Base-by-base conservation (phyloP, 2,113 vertebrate genomes). In the Xerus inauris region DNA sequence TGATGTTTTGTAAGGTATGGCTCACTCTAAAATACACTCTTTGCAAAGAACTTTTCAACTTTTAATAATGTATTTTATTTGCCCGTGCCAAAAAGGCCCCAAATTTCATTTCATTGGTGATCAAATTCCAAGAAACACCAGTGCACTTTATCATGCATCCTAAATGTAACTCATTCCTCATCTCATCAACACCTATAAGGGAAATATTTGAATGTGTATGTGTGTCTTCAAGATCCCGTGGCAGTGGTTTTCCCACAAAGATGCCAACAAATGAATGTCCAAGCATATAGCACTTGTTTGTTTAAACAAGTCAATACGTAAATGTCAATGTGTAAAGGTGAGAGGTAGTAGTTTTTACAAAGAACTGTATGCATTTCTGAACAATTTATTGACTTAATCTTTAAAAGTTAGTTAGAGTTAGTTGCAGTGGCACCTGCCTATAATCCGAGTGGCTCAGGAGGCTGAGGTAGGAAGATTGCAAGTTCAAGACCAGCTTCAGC, bases 61-160 rank as follows among this genome's bases (percentile, higher is more conserved):
- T 67, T 84, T 96, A 20, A 92, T 65, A 85, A 88, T n/a, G 20
- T 3, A 67, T 73, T 65, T 89, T 86, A 49, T 62, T 84, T 79
- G 11, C 17, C 38, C 30, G 12, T 82, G 17, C 51, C n/a, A 71
- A 62, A 54, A 88, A 65, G 24, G 0, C 16, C 8, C 62, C 20
- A 57, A 76, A 20, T 77, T 81, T 81, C n/a, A 54, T 83, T 87
- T 75, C 30, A 47, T 11, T 64, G 16, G n/a, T 77, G 26, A 90
- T 42, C 35, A 86, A 76, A 82, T 72, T 76, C 45, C 20, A 87
- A 64, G 20, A 89, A 95, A 73, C 14, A 24, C 30, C 72, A 85
- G 49, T 20, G 17, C 11, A 72, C 42, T 76, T 64, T 16, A 86
- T 87, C 28, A 9, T 38, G 20, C 32, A 54, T 75, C 47, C 47